A percentile compares a stretch with the other conserved stretches of the same genome.
Conservation (phyloP, 2,797 vertebrate species). For the Uromys caudimaculatus region DNA sequence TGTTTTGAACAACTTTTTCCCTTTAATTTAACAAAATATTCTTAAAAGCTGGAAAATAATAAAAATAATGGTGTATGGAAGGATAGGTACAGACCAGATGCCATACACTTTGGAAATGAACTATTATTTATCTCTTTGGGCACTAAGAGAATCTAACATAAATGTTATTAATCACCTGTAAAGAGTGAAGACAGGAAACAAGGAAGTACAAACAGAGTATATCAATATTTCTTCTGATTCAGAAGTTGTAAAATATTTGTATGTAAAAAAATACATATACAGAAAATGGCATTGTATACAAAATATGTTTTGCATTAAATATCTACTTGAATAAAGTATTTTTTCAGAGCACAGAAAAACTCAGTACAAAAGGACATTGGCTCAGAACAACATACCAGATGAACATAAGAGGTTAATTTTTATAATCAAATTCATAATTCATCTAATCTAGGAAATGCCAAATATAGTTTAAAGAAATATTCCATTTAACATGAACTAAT, state of each 20-base stretch:
- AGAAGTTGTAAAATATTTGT: slow-evolving; percentile 78
- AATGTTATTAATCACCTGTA: slow-evolving; percentile 56
- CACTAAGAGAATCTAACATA: slow-evolving; percentile 42
- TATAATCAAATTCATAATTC: slow-evolving; percentile 89
- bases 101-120: slow-evolving; percentile 52
- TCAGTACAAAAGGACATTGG: slow-evolving; percentile 79
- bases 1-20: slow-evolving; percentile 69
- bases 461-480: slow-evolving; percentile 85
- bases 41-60: slow-evolving; percentile 72
- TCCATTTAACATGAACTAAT: slow-evolving; percentile 89
- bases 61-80: neutral
- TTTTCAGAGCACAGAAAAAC: slow-evolving; percentile 50
- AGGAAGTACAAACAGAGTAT: slow-evolving; percentile 52
- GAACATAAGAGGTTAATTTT: slow-evolving; percentile 87
- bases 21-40: slow-evolving; percentile 77
- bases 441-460: slow-evolving; percentile 84
- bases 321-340: slow-evolving; percentile 72
- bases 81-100: neutral
- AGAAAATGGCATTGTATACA: slow-evolving; percentile 62
- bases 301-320: slow-evolving; percentile 73
- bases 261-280: slow-evolving; percentile 67
- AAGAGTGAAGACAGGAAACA: slow-evolving; percentile 34
- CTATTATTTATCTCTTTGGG: slow-evolving; percentile 39
- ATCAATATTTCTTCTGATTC: slow-evolving; percentile 62
- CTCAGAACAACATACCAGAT: slow-evolving; percentile 87